These are phyloP conservation scores for Podocnemis expansa DNA, from an alignment of 2,113 vertebrate genomes.

Conservation along the genomic window DNA sequence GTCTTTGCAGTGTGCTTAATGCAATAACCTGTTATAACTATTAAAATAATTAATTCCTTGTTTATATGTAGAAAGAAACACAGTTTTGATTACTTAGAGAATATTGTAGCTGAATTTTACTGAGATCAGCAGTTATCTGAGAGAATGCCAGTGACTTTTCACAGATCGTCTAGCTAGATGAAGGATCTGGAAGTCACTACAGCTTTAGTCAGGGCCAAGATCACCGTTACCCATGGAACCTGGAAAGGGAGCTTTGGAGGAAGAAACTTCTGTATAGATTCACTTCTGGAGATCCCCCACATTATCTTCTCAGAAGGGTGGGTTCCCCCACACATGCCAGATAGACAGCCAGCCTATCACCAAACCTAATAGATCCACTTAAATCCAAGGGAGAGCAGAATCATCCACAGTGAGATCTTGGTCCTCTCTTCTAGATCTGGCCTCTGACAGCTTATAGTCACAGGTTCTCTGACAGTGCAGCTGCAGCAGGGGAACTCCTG, in stretches of 20 bases:
- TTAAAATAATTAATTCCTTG: constrained; percentile 27
- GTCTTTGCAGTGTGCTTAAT: constrained; percentile 51
- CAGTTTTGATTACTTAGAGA: neutral
- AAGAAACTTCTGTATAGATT: neutral
- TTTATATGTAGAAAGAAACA: neutral
- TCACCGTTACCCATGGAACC: neutral
- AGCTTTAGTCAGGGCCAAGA: neutral
- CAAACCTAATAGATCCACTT: neutral
- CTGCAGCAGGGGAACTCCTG: neutral
- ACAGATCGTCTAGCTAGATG: neutral
- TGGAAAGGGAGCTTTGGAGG: neutral
- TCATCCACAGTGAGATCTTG: neutral
- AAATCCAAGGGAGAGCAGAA: accelerated
- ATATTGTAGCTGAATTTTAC: neutral
- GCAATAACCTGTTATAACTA: constrained; percentile 50
- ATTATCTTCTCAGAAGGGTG: neutral
- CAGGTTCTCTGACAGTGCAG: neutral
- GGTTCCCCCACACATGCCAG: neutral
- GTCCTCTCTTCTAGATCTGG: neutral
- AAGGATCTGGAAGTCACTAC: neutral
- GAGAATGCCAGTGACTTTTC: neutral
- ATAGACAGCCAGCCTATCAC: neutral
- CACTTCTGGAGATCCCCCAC: neutral
- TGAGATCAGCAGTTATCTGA: neutral
- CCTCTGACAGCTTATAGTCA: neutral